Base-by-base conservation (phyloP, 2,888 invertebrate genomes). In the Watsonalla cultraria region DNA sequence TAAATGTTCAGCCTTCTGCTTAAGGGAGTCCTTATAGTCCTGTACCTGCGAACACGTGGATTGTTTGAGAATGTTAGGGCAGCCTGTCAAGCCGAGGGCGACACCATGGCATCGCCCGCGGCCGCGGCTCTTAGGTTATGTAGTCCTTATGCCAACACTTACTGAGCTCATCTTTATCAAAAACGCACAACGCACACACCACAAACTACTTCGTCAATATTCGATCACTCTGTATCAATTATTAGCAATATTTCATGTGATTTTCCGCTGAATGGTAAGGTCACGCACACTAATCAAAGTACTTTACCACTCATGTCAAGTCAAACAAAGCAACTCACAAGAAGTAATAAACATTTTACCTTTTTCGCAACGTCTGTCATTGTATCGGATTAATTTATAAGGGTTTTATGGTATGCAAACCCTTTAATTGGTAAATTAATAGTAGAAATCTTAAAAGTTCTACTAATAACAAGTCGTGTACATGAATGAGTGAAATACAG, bases 21-120 rank as follows among this genome's bases (percentile, higher is more conserved):
- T 97, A 60, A 97, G 91, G 58, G 95, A 94, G 76, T 97, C 96
- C 90, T 97, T 97, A 88, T 97, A 98, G 70, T 96, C 96, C 86
- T 96, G 95, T 68, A 97, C 96, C 97, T 96, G 88, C 61, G 91
- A 80, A 54, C 56, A 68, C 66, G 66, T 63, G 67, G 62, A 59
- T 42, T 42, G 42, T 42, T 11, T 42, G 42, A 42, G 42, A 42
- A 5, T 42, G 42, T 5, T 8, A 8, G 11, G 42, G 11, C 11
- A 11, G 8, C 42, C 11, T 42, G 8, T 11, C 11, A 11, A 42
- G 11, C 11, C 42, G 42, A 42, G 42, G 8, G 46, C 39, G 54
- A 53, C 52, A 57, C 56, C 56, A 60, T 58, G 52, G 58, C 54
- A 53, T 62, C 58, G 55, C 64, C 71, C 68, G 74, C 76, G 69